Base-by-base conservation (phyloP, 37 sponge, comb jelly and placozoan genomes). In the Dysidea cf. avara region DNA sequence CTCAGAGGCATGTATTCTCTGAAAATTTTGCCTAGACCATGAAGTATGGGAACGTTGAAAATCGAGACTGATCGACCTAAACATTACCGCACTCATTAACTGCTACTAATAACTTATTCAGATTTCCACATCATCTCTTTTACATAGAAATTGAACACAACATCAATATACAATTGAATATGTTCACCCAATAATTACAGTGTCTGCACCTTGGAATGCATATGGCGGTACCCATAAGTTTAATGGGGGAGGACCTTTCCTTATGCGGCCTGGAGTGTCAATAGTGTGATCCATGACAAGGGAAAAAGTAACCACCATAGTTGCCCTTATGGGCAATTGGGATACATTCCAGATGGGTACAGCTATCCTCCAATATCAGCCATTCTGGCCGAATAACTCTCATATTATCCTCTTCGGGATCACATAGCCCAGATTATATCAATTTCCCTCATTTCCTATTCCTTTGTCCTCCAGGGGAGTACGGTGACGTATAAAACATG, bases 221-320 rank as follows among this genome's bases (percentile, higher is more conserved):
- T 95, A 87, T 53, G 71, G 66, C 9, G 99, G 99, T 3, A 99
- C 86, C 28, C 80, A 84, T 21, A 99, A 78, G 68, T 99, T 99
- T 35, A 72, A 69, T 3, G 99, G 99, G 1, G 99, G 96, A 12
- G 99, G 99, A 5, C 99, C 99, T 58, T 99, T 99, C 63, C 94
- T 75, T 33, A 99, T 87, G 18, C 99, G 75, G 1, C 96, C 99
- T 7, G 94, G 92, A 32, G 96, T 87, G 59, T 99, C 99, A 55
- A n/a, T 99, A 99, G 56, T 99, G 99, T 7, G 96, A 95, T 0
- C 96, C 96, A 46, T 99, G 99, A 48, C 99, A 99, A 20, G 99
- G 99, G 58, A 96, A 99, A 70, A 87, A 95, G 82, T 99, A 99
- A 20, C 99, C 99, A 30, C 87, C 87, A 38, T 57, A 99, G 11